Percentiles rank a stretch among this genome's conserved stretches.
Conservation (phyloP, 2,113 vertebrate species). For the Halichoerus grypus region DNA sequence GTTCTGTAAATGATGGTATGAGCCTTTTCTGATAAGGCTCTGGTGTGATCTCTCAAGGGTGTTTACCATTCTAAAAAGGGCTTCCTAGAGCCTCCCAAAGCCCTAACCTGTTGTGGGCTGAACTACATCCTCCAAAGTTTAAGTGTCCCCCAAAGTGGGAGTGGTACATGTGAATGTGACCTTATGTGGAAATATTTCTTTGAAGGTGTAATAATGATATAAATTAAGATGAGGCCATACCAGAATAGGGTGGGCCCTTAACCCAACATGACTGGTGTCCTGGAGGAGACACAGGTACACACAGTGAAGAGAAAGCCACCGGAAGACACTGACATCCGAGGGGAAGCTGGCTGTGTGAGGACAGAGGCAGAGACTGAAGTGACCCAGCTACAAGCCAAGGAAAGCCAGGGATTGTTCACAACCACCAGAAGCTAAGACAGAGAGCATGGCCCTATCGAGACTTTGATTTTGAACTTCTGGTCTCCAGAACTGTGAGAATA, state of each 20-base stretch:
- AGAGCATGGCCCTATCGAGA: not conserved
- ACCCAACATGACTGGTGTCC: not conserved
- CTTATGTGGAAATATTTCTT: conserved; percentile 1
- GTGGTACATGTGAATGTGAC: not conserved
- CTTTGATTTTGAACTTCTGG: not conserved
- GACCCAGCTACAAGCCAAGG: not conserved
- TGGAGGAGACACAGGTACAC: not conserved
- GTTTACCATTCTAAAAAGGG: not conserved
- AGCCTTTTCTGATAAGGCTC: not conserved
- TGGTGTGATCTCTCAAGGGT: not conserved
- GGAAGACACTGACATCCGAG: not conserved
- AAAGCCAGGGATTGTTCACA: not conserved
- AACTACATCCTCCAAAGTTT: not conserved
- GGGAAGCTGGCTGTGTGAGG: not conserved
- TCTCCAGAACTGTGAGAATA: not conserved
- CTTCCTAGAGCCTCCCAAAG: not conserved
- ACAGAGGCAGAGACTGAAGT: not conserved
- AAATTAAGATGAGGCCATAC: not conserved
- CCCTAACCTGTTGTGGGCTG: not conserved
- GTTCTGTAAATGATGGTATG: not conserved
- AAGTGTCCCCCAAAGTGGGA: not conserved
- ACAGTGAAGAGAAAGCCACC: not conserved
- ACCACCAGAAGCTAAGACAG: not conserved
- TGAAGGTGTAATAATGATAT: not conserved
- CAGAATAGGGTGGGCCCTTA: not conserved